phyloP scores from a whole-genome alignment of 2,888 invertebrate species.

The Camponotus fellah region DNA sequence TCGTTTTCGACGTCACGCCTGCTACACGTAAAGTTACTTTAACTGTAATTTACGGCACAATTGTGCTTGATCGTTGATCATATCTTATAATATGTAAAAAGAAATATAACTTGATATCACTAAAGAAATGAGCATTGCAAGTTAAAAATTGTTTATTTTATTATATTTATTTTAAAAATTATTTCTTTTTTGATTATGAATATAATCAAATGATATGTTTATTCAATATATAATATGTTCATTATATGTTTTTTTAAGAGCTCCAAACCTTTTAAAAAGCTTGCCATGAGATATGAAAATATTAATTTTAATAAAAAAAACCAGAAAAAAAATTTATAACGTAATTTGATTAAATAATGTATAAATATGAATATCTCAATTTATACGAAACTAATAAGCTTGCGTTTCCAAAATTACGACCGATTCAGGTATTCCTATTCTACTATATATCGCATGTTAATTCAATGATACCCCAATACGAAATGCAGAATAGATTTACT shows the following conservation, averaged over 20 bases:
- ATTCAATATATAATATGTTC: background rate
- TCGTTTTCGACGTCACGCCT: slow-evolving; percentile 7
- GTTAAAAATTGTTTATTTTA: background rate
- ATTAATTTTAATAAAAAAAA: background rate
- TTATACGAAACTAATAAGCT: slow-evolving; percentile 1
- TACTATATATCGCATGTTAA: background rate
- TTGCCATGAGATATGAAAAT: background rate
- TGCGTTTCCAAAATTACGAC: background rate
- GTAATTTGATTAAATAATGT: background rate
- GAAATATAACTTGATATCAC: background rate
- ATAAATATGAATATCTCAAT: background rate
- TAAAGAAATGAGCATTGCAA: background rate
- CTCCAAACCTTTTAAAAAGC: background rate
- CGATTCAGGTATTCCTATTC: background rate
- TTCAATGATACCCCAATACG: slow-evolving; percentile 8
- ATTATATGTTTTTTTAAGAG: background rate
- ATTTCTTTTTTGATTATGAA: background rate
- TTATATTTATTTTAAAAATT: too few species aligned
- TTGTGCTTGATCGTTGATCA: background rate
- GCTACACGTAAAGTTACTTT: background rate
- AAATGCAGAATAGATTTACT: background rate
- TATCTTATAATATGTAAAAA: background rate
- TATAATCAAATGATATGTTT: background rate
- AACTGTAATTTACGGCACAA: slow-evolving; percentile 1
- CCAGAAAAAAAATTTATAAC: background rate